Evolutionary conservation across 2,113 vertebrate species (phyloP).

Genomic region (rabbit (Oryctolagus cuniculus)): mOryCun1.1 NC_091442.1:16814501-16815000

Average conservation of each 20-base stretch:
- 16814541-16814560: background rate
- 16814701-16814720: background rate
- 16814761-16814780: background rate
- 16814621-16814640: background rate
- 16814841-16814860: constrained; percentile 70
- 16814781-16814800: constrained; percentile 50
- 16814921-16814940: constrained; percentile 85
- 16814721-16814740: constrained; percentile 28
- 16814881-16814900: constrained; percentile 90
- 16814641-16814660: constrained; percentile 45
- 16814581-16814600: constrained; percentile 6
- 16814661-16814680: constrained; percentile 32
- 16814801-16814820: constrained; percentile 62
- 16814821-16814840: constrained; percentile 83
- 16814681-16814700: constrained; percentile 41
- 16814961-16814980: constrained; percentile 88
- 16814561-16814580: background rate
- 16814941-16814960: constrained; percentile 86
- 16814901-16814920: constrained; percentile 91
- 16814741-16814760: background rate
- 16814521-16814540: constrained; percentile 71
- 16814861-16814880: constrained; percentile 78
- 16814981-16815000: constrained; percentile 72
- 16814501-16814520: constrained; percentile 37
- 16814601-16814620: background rate